Evolutionary conservation across 2,113 vertebrate species (phyloP).

Genomic region (Rhombomys opimus): DNA sequence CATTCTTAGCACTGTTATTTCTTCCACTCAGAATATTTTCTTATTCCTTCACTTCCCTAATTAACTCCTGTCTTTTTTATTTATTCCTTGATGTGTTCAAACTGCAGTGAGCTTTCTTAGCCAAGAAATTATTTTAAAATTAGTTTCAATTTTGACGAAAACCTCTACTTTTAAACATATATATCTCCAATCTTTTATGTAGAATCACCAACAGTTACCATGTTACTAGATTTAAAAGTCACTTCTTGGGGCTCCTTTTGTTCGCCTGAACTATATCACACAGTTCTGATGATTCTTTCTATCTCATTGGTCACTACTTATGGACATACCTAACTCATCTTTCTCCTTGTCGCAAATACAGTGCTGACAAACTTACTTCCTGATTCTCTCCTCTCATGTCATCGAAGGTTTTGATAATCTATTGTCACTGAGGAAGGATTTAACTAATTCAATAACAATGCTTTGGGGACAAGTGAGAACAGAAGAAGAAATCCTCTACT

Average conservation of each 20-base stretch:
- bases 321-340: too few species aligned
- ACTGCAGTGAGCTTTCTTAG: not conserved
- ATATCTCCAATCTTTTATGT: not conserved
- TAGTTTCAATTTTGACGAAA: not conserved
- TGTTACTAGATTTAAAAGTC: not conserved
- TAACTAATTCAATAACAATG: not conserved
- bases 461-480: not conserved
- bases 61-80: not conserved
- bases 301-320: not conserved
- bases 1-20: not conserved
- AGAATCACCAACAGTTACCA: rapidly evolving
- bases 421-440: not conserved
- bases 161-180: not conserved
- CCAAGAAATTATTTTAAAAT: rapidly evolving
- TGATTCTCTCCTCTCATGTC: not conserved
- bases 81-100: not conserved
- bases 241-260: not conserved
- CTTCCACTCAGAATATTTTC: not conserved
- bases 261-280: too few species aligned
- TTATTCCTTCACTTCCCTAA: too few species aligned
- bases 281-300: rapidly evolving
- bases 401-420: not conserved
- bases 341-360: not conserved
- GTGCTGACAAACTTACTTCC: not conserved
- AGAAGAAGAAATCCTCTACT: not conserved